Evolutionary conservation across 2,888 invertebrate species (phyloP).

Genomic region (Petrolisthes cinctipes): DNA sequence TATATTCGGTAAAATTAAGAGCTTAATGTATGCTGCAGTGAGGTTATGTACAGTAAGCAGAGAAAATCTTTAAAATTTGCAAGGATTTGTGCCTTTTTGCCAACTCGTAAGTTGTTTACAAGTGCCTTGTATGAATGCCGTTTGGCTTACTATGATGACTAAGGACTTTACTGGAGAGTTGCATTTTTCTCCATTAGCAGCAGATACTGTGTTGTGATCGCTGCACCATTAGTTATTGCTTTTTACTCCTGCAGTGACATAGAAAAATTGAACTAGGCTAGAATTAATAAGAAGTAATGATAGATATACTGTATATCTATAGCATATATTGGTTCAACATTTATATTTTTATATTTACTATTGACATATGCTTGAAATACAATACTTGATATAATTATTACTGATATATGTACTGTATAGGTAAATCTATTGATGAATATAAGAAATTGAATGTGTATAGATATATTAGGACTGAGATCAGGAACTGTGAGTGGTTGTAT

Average conservation of each 20-base stretch:
- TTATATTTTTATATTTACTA: background rate
- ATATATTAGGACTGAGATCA: background rate
- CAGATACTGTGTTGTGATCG: background rate
- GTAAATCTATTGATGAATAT: constrained; percentile 1
- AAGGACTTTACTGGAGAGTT: background rate
- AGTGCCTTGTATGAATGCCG: background rate
- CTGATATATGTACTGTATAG: background rate
- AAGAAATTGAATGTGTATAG: background rate
- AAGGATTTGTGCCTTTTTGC: too few species aligned
- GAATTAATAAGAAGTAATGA: background rate
- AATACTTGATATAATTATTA: background rate
- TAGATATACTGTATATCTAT: background rate
- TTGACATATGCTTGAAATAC: constrained; percentile 2
- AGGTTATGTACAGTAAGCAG: too few species aligned
- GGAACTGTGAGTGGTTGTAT: constrained; percentile 1
- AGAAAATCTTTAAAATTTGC: too few species aligned
- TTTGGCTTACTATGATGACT: background rate
- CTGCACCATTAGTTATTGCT: constrained; percentile 4
- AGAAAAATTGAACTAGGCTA: background rate
- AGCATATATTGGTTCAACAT: background rate
- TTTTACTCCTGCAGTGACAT: background rate
- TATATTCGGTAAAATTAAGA: too few species aligned
- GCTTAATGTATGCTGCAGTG: too few species aligned
- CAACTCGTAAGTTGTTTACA: background rate
- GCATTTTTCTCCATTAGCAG: constrained; percentile 4